Evolutionary conservation across 2,888 invertebrate genomes (phyloP), one percentile per base, ranked within the genome.

Genomic region (Aethes cnicana): DNA sequence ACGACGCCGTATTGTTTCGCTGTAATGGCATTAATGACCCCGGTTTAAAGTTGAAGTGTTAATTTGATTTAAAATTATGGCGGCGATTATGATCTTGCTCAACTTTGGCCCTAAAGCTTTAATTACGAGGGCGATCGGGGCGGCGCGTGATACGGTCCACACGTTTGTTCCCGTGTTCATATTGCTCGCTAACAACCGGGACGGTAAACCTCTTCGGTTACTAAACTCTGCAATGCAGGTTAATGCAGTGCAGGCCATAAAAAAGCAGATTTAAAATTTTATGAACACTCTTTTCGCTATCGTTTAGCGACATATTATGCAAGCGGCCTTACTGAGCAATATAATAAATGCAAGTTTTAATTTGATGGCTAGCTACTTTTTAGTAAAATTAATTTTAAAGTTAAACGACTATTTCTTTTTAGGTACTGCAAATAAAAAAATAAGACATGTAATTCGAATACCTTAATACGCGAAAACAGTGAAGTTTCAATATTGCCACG

Each of bases 11-110:
- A 86, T 88, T 88, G 87, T 87, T 85, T 83, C 82, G 84, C 71
- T 74, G 77, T 86, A 85, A 87, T 85, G 81, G 77, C 83, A 84
- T 84, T 84, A 86, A 86, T 84, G 87, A 85, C 88, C 88, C 81
- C 85, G 82, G 82, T 83, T 86, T 81, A 83, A 88, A 89, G 84
- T 88, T 84, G 86, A 88, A 87, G 88, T 89, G 88, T 89, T 89
- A 89, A 88, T 89, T 89, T 86, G 85, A 88, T 88, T 88, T 87
- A 84, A 88, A 89, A 87, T 88, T 88, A 87, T 85, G 81, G 74
- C 69, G 73, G 66, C 70, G 88, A 88, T 86, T 81, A 84, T 74
- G 73, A 89, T 88, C 88, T 81, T 74, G 73, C 78, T 78, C 80
- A 84, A 83, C 81, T 87, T 84, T 84, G 74, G 78, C 79, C 81